Conservation (phyloP, 2,113 vertebrate genomes). For the Lathamus discolor region DNA sequence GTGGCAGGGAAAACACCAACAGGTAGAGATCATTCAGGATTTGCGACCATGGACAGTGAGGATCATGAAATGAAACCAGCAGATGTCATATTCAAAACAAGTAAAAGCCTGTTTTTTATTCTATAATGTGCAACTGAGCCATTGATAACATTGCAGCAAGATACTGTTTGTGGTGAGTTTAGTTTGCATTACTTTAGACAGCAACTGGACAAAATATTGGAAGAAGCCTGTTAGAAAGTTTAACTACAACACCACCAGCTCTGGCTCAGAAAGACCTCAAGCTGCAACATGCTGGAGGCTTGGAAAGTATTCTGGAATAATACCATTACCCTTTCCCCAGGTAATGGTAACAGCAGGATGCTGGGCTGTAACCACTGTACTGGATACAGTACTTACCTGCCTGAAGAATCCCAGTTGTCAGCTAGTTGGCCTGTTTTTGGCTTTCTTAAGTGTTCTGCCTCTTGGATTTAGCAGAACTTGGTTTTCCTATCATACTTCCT, state of each 20-base stretch:
- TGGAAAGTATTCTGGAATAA: background rate
- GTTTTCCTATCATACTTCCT: background rate
- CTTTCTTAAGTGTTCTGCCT: no score
- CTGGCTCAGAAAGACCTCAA: background rate
- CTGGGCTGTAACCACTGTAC: background rate
- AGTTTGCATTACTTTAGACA: background rate
- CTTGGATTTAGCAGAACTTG: no score
- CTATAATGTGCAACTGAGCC: background rate
- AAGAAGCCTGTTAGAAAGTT: background rate
- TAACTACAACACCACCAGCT: background rate
- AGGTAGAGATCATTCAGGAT: background rate
- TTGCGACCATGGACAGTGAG: background rate
- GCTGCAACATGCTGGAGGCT: background rate
- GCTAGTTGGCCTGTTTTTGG: background rate
- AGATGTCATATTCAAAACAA: background rate
- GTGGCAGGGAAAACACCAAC: background rate
- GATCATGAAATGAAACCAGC: background rate
- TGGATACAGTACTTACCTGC: no score
- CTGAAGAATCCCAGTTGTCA: background rate
- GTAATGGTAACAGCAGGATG: background rate
- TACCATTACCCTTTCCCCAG: background rate
- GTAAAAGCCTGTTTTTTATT: background rate
- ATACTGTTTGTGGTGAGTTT: background rate
- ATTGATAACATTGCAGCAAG: background rate
- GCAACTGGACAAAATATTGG: background rate